Evolutionary conservation across 2,888 invertebrate genomes (phyloP), one percentile per base, ranked within the genome.

Genomic region (Sphaerophoria taeniata): DNA sequence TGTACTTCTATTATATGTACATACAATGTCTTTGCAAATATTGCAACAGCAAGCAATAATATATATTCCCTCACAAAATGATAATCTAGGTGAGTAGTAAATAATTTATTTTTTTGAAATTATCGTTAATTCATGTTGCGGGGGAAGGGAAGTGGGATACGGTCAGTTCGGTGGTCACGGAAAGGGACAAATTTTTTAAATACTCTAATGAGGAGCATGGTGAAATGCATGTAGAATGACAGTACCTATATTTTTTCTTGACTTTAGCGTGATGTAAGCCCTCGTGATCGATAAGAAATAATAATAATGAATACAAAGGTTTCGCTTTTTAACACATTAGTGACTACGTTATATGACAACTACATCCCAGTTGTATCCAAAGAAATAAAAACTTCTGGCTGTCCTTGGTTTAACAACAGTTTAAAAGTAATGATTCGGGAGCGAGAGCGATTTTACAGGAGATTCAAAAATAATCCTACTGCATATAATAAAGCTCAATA

Each of bases 61-160:
- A 43, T 43, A n/a, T 24, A 24, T 9, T 12, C 4, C 36, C 16
- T 53, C 53, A 39, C 55, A 53, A 5, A n/a, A 45, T 31, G 70
- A 83, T 74, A 69, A 75, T 33, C 45, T 24, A 24, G 51, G n/a
- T 53, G 45, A 58, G 33, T 6, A 63, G 63, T 79, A 14, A 78
- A 79, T 74, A 53, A 79, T 74, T 83, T 56, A 70, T 53, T 72
- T 77, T 61, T 11, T 67, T 61, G n/a, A 79, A 74, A 79, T 79
- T 79, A 74, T 79, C 58, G n/a, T 74, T 67, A 78, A 67, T 51
- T 47, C 12, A 34, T 34, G 12, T 43, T 5, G 5, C 6, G 9
- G 24, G 24, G 24, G 24, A 24, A 24, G 24, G 2, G 24, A 24
- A 24, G 34, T 39, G 49, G 0, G 33, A 3, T 16, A 16, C 6